Evolutionary conservation across 2,797 vertebrate species (phyloP).

Genomic region (Acrossocheilus fasciatus): DNA sequence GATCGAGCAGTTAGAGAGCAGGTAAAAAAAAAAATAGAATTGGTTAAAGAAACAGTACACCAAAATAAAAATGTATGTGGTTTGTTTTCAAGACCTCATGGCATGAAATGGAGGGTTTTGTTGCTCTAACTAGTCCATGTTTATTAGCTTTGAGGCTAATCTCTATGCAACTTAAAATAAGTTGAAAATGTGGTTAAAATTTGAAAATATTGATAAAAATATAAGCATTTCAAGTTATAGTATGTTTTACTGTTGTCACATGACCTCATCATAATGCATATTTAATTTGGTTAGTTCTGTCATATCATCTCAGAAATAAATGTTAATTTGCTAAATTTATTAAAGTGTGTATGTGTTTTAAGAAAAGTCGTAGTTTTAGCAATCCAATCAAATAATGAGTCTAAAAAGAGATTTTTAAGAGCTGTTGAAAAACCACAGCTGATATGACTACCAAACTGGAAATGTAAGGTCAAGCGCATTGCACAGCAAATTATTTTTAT

Average conservation of each 20-base stretch:
- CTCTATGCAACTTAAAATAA: not conserved
- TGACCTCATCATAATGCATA: not conserved
- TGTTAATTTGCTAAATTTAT: not conserved
- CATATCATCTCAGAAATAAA: not conserved
- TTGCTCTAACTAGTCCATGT: not conserved
- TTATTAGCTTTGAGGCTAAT: not conserved
- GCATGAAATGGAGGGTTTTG: not conserved
- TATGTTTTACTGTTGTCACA: not conserved
- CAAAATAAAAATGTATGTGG: not conserved
- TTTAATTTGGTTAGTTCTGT: not conserved
- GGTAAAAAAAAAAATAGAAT: conserved; percentile 54
- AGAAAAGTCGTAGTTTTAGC: not conserved
- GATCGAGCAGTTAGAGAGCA: conserved; percentile 75
- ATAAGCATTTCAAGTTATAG: not conserved
- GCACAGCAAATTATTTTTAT: not conserved
- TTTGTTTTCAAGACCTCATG: not conserved
- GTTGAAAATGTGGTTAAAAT: no score
- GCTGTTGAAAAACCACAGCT: not conserved
- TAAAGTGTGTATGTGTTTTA: not conserved
- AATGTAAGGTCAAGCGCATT: not conserved
- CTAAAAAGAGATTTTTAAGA: not conserved
- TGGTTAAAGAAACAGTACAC: not conserved
- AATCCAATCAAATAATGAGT: not conserved
- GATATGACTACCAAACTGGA: not conserved
- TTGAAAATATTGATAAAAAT: not conserved